These are phyloP conservation scores for Lochmaea capreae DNA, from an alignment of 2,888 invertebrate genomes.

Conservation along the genomic window DNA sequence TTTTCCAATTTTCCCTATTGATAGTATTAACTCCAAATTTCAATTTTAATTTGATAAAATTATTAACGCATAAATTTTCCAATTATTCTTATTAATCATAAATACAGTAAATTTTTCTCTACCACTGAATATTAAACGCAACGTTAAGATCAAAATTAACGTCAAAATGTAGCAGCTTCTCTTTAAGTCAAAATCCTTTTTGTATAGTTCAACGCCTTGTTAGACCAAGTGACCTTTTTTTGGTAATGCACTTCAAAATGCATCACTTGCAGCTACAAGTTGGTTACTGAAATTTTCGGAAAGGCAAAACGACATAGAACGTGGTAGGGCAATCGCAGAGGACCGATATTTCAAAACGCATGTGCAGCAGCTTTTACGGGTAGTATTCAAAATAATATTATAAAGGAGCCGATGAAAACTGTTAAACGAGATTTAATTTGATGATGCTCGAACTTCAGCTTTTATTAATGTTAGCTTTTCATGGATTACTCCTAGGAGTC, in stretches of 20 bases:
- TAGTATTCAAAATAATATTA: neutral
- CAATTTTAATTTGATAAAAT: too few species aligned
- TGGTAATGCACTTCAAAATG: neutral
- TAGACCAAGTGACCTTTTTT: slow-evolving; percentile 18
- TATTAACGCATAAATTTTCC: too few species aligned
- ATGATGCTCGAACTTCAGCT: neutral
- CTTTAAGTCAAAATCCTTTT: too few species aligned
- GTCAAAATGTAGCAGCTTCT: too few species aligned
- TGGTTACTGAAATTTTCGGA: slow-evolving; percentile 10
- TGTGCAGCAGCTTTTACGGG: slow-evolving; percentile 6
- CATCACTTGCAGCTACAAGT: slow-evolving; percentile 14
- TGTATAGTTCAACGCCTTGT: neutral
- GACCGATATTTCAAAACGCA: slow-evolving; percentile 20
- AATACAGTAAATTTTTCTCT: too few species aligned
- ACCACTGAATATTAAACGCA: too few species aligned
- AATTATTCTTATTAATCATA: too few species aligned
- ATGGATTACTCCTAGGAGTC: too few species aligned
- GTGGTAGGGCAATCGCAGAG: slow-evolving; percentile 25
- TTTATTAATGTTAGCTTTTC: neutral
- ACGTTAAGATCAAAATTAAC: too few species aligned
- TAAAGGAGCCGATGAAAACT: neutral
- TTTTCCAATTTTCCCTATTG: too few species aligned
- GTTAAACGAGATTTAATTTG: neutral
- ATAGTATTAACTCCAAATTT: too few species aligned
- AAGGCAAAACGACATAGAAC: slow-evolving; percentile 14